Conservation (phyloP, 2,113 vertebrate genomes). For the Vulpes ferrilata region DNA sequence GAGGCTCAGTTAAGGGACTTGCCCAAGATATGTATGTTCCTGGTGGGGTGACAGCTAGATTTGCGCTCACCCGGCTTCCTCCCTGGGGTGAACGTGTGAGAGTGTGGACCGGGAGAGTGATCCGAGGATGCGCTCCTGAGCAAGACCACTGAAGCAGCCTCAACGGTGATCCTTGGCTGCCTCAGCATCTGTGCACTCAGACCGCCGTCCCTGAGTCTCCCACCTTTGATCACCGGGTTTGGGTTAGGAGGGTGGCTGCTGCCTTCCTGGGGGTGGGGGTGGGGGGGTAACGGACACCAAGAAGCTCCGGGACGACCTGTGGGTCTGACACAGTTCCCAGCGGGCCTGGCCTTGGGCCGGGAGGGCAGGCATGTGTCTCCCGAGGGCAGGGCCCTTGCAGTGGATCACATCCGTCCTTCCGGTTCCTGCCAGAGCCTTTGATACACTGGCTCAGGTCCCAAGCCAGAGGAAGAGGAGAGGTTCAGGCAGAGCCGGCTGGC, state of each 20-base stretch:
- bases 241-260: no score
- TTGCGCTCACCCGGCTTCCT: neutral
- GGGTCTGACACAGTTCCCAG: neutral
- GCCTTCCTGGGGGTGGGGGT: accelerated
- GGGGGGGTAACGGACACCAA: accelerated
- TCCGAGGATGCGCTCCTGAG: accelerated
- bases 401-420: neutral
- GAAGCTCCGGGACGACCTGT: neutral
- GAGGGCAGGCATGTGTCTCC: neutral
- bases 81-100: neutral
- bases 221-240: accelerated
- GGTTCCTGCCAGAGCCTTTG: neutral
- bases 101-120: accelerated
- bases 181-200: accelerated
- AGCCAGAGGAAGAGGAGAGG: slow-evolving; percentile 19
- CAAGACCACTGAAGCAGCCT: accelerated
- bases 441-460: neutral
- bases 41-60: accelerated
- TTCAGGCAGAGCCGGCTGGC: no score
- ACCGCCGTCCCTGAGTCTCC: accelerated
- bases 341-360: neutral
- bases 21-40: accelerated
- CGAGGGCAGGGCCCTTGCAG: neutral
- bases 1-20: neutral
- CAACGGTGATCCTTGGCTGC: accelerated